Evolutionary conservation across 2,113 vertebrate genomes (phyloP).

Genomic region (Entelurus aequoreus): DNA sequence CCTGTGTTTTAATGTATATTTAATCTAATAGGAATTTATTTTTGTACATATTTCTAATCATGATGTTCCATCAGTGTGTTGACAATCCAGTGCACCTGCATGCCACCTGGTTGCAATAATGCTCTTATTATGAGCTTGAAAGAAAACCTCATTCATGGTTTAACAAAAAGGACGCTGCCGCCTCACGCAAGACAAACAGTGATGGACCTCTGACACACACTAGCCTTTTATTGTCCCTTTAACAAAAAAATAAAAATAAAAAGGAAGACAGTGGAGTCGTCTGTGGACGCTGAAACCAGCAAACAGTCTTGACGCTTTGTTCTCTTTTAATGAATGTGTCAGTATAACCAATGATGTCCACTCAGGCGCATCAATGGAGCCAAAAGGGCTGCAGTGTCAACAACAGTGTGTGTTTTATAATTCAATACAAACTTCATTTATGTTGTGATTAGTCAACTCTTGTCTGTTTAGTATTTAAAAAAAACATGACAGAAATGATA

Average conservation of each 20-base stretch:
- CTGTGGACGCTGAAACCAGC: constrained; percentile 44
- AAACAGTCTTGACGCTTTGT: constrained; percentile 24
- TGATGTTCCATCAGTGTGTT: neutral
- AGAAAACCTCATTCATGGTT: constrained; percentile 46
- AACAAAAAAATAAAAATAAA: constrained; percentile 48
- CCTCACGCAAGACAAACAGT: constrained; percentile 46
- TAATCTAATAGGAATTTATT: too few species aligned
- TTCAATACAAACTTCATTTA: neutral
- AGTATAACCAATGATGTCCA: constrained; percentile 26
- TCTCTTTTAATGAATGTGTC: constrained; percentile 31
- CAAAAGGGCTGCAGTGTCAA: neutral
- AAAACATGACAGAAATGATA: neutral
- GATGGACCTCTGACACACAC: constrained; percentile 39
- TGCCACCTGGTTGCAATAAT: constrained; percentile 30
- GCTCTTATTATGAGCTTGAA: constrained; percentile 33
- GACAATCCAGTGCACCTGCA: neutral
- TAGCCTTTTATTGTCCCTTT: constrained; percentile 48
- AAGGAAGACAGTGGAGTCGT: constrained; percentile 16
- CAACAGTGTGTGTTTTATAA: neutral
- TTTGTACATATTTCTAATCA: too few species aligned
- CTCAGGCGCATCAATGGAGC: neutral
- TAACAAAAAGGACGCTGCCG: constrained; percentile 45
- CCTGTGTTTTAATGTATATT: too few species aligned
- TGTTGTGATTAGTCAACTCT: neutral
- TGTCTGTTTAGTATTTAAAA: neutral